phyloP scores from a whole-genome alignment of 2,797 vertebrate species.

The Catamblyrhynchus diadema region DNA sequence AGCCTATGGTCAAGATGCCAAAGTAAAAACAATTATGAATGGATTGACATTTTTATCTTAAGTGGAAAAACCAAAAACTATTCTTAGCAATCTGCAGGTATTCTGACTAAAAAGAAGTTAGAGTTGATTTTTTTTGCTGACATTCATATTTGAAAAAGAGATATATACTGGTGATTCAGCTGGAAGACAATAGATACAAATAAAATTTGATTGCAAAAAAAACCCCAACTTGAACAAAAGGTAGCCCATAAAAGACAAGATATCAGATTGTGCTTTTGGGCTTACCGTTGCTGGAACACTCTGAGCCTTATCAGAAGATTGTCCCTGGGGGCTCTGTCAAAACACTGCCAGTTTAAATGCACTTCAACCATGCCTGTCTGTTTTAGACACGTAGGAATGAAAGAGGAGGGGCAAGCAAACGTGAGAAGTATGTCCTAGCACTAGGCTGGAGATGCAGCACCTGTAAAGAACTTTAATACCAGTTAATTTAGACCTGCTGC shows the following conservation, averaged over 20 bases:
- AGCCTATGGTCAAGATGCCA: neutral
- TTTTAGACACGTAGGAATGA: neutral
- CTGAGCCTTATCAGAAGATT: neutral
- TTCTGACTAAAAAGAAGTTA: neutral
- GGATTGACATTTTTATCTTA: neutral
- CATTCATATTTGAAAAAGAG: neutral
- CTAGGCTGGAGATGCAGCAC: neutral
- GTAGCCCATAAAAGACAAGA: neutral
- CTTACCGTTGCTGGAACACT: neutral
- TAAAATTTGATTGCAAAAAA: neutral
- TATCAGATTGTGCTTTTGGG: neutral
- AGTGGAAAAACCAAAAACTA: neutral
- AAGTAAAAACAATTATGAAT: neutral
- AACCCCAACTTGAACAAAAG: neutral
- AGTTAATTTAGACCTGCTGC: neutral
- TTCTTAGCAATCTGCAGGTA: neutral
- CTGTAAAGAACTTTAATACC: neutral
- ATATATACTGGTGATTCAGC: neutral
- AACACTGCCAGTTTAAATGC: neutral
- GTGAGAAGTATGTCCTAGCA: neutral
- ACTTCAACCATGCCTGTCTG: neutral
- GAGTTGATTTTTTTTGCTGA: neutral
- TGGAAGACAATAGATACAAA: neutral
- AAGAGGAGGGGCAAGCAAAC: neutral
- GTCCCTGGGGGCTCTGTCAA: neutral